A percentile compares a stretch with the other conserved stretches of the same genome.
These are phyloP conservation scores for Psettodes erumei DNA, from an alignment of 2,113 vertebrate species.

Conservation along the genomic window DNA sequence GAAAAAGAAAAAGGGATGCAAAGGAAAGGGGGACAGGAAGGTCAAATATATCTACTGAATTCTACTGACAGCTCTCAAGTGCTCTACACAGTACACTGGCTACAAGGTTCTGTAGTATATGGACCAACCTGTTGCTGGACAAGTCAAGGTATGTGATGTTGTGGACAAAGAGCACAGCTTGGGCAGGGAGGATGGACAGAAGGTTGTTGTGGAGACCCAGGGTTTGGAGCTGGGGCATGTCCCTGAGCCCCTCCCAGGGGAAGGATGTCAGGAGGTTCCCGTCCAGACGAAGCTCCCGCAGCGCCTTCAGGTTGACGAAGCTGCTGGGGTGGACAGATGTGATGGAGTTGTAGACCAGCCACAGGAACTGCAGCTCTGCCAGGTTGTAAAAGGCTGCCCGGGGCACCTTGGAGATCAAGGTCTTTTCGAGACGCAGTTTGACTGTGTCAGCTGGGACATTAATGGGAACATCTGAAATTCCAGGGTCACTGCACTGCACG, in stretches of 20 bases:
- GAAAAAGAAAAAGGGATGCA: rapidly evolving
- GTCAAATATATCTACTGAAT: neutral
- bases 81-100: neutral
- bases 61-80: neutral
- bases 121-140: conserved; percentile 90
- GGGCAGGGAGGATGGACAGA: conserved; percentile 84
- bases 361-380: conserved; percentile 88
- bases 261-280: conserved; percentile 90
- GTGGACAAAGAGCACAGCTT: conserved; percentile 84
- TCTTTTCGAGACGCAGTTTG: conserved; percentile 92
- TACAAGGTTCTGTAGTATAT: neutral
- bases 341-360: conserved; percentile 90
- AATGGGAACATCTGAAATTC: conserved; percentile 87
- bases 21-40: neutral
- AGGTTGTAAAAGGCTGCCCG: conserved; percentile 92
- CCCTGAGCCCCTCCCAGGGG: conserved; percentile 90
- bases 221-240: conserved; percentile 88
- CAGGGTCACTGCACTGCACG: conserved; percentile 90
- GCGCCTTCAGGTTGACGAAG: conserved; percentile 89
- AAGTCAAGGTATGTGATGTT: conserved; percentile 92
- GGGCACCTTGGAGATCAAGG: conserved; percentile 84
- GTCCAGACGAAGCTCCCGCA: conserved; percentile 91
- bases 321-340: conserved; percentile 87
- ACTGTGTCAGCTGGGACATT: conserved; percentile 88
- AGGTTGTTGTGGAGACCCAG: conserved; percentile 92